Conservation (phyloP, 2,888 invertebrate genomes). For the Drosophila pseudotakahashii region DNA sequence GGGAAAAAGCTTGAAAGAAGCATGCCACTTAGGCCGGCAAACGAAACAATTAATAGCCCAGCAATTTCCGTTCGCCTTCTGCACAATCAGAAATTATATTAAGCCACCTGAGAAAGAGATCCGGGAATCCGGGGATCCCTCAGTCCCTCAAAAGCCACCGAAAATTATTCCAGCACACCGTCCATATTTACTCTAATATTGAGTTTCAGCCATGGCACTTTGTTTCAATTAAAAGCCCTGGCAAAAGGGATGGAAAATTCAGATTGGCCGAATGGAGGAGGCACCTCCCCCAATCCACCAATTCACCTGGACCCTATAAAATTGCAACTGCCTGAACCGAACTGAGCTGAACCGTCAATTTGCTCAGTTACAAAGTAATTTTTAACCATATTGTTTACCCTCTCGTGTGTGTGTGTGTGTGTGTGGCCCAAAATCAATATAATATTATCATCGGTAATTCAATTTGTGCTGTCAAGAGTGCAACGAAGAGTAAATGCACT, state of each 20-base stretch:
- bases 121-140: not conserved
- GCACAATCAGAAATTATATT: constrained; percentile 33
- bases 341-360: constrained; percentile 9
- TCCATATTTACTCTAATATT: constrained; percentile 34
- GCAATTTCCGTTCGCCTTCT: constrained; percentile 20
- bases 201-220: constrained; percentile 36
- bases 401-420: not conserved
- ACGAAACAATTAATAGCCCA: constrained; percentile 28
- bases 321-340: constrained; percentile 12
- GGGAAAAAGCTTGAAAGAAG: constrained; percentile 11
- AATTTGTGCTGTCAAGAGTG: constrained; percentile 19
- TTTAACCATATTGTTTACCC: constrained; percentile 27
- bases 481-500: constrained; percentile 24
- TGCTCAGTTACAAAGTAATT: constrained; percentile 20
- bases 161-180: constrained; percentile 12
- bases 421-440: constrained; percentile 33
- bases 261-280: not conserved
- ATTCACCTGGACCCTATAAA: constrained; percentile 10
- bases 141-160: not conserved
- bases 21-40: constrained; percentile 16
- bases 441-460: constrained; percentile 31
- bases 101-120: constrained; percentile 14
- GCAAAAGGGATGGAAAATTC: constrained; percentile 27
- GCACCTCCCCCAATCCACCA: not conserved
- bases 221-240: constrained; percentile 41